A percentile compares a stretch with the other conserved stretches of the same genome.
Conservation (phyloP, 2,113 vertebrate species). For the Condylura cristata region DNA sequence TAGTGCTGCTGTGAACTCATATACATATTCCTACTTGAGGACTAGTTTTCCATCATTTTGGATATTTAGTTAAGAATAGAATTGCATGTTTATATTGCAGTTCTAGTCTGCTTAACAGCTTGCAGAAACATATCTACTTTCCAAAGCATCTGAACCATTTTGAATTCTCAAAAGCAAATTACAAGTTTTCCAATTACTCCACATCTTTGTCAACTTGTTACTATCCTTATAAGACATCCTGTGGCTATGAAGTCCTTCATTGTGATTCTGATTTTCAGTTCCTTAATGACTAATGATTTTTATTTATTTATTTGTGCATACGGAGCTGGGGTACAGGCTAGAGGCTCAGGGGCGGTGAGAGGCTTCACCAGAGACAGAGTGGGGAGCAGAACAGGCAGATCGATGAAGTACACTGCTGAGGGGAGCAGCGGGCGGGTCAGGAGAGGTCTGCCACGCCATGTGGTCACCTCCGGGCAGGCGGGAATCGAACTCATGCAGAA, state of each 20-base stretch:
- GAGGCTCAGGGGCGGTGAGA: too few species aligned
- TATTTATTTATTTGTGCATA: too few species aligned
- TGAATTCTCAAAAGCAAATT: not conserved
- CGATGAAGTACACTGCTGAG: too few species aligned
- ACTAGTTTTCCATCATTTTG: constrained; percentile 5
- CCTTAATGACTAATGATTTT: not conserved
- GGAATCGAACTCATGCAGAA: too few species aligned
- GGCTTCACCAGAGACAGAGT: too few species aligned
- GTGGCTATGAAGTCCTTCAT: not conserved
- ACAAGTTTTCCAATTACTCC: not conserved
- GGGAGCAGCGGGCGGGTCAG: too few species aligned
- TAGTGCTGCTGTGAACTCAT: not conserved
- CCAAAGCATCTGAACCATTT: not conserved
- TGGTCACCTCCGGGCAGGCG: too few species aligned
- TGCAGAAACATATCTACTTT: not conserved
- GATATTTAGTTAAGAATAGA: not conserved
- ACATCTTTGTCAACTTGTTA: not conserved
- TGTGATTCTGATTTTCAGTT: constrained; percentile 47
- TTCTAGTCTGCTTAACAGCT: not conserved
- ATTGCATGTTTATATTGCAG: not conserved
- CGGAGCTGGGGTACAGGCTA: too few species aligned
- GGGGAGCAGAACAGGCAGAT: too few species aligned
- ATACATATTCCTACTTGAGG: not conserved
- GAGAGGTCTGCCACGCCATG: too few species aligned
- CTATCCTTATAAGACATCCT: not conserved